These are phyloP conservation scores for Acromyrmex heyeri DNA, from an alignment of 1,140 invertebrate genomes.

Conservation along the genomic window DNA sequence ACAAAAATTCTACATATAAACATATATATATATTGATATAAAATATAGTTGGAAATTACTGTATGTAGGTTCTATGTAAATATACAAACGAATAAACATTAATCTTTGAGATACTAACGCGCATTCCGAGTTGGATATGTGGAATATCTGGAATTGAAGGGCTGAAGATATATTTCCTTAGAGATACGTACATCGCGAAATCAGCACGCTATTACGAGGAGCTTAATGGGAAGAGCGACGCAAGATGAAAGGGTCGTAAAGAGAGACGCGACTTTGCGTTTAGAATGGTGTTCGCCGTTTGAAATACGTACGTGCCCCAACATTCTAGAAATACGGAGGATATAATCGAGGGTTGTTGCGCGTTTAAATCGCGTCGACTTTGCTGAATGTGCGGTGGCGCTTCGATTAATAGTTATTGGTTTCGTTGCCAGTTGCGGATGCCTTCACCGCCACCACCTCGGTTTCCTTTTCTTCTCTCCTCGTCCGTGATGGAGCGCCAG, in stretches of 20 bases:
- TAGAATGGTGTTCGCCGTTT: slow-evolving; percentile 64
- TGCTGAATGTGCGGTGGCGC: slow-evolving; percentile 82
- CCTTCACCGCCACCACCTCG: slow-evolving; percentile 56
- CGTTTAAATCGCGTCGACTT: slow-evolving; percentile 75
- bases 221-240: slow-evolving; percentile 72
- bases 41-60: background rate
- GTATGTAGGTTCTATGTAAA: background rate
- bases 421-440: slow-evolving; percentile 75
- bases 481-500: slow-evolving; percentile 48
- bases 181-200: slow-evolving; percentile 32
- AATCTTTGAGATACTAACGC: background rate
- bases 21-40: background rate
- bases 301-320: slow-evolving; percentile 26
- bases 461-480: slow-evolving; percentile 72
- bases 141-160: slow-evolving; percentile 24
- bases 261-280: slow-evolving; percentile 78
- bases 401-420: slow-evolving; percentile 85
- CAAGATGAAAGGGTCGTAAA: slow-evolving; percentile 53
- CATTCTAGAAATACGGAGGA: background rate
- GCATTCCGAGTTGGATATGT: background rate
- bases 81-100: background rate
- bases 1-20: background rate
- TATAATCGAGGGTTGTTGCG: slow-evolving; percentile 57
- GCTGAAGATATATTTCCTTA: slow-evolving; percentile 8
- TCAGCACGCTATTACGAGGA: slow-evolving; percentile 40